Evolutionary conservation across 2,888 invertebrate genomes (phyloP), one percentile per base, ranked within the genome.

Genomic region (Panopea generosa): DNA sequence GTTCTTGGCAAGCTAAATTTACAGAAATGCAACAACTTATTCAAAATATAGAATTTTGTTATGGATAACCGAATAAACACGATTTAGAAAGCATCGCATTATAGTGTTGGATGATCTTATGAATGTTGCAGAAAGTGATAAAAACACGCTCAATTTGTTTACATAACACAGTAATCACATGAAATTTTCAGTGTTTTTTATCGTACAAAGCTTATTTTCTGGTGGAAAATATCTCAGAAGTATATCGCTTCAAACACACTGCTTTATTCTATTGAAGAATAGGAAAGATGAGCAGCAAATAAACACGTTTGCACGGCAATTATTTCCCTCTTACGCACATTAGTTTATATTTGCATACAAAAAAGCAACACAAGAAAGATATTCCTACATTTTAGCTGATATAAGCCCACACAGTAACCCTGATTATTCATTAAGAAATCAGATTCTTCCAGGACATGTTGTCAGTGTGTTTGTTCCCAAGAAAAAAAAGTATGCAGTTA

Each of bases 391-490:
- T 6, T 33, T 67, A 11, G 38, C 55, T 22, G 65, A 65, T 65
- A 65, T 67, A 33, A 67, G 57, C 24, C 67, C 67, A 49, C 57
- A 67, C 49, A 57, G 49, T 57, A n/a, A n/a, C n/a, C n/a, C n/a
- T n/a, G n/a, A n/a, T n/a, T n/a, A n/a, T n/a, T n/a, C n/a, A n/a
- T n/a, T 67, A 43, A 40, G 65, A 55, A 65, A 45, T 53, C 55
- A 65, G 1, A 65, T 65, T 55, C 43, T 65, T 20, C 55, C 65
- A 56, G 65, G 55, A 55, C 55, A 65, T 55, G 55, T 65, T 27
- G 45, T 53, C 16, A 65, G 45, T 43, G 16, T 65, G 18, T 65
- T 65, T 65, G 27, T 65, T 20, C 65, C 65, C n/a, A 65, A 65
- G n/a, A n/a, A n/a, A n/a, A 65, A 65, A 65, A 65, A 55, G 65